phyloP scores from a whole-genome alignment of 2,797 vertebrate species.

The Crotalus adamanteus region DNA sequence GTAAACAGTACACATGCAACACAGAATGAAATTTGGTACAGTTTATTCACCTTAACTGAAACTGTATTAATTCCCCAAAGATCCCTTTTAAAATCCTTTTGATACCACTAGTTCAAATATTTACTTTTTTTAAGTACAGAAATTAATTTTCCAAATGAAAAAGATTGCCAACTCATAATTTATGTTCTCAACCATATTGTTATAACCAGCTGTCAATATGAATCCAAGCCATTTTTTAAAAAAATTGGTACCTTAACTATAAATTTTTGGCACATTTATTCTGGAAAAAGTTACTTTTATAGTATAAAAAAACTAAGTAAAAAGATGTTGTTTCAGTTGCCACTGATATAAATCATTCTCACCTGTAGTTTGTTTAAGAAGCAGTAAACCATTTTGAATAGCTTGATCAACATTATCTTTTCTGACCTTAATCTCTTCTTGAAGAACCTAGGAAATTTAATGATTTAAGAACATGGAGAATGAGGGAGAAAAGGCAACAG shows the following conservation, averaged over 20 bases:
- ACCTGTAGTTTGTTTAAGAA: conserved; percentile 98
- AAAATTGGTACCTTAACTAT: neutral
- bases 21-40: neutral
- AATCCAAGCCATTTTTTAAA: neutral
- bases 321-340: neutral
- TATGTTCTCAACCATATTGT: neutral
- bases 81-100: neutral
- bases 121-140: neutral
- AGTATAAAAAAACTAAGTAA: neutral
- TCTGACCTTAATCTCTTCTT: conserved; percentile 87
- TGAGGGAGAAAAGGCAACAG: neutral
- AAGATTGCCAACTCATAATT: neutral
- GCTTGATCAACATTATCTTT: conserved; percentile 92
- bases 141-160: neutral
- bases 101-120: neutral
- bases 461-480: neutral
- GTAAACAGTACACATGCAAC: neutral
- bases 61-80: neutral
- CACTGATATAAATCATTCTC: conserved; percentile 13
- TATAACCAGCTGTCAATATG: neutral
- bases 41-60: neutral
- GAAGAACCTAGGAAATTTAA: conserved; percentile 79
- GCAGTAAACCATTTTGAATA: conserved; percentile 89
- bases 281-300: neutral
- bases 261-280: neutral